Base-by-base conservation (phyloP, 2,888 invertebrate genomes). In the Boloria selene region DNA sequence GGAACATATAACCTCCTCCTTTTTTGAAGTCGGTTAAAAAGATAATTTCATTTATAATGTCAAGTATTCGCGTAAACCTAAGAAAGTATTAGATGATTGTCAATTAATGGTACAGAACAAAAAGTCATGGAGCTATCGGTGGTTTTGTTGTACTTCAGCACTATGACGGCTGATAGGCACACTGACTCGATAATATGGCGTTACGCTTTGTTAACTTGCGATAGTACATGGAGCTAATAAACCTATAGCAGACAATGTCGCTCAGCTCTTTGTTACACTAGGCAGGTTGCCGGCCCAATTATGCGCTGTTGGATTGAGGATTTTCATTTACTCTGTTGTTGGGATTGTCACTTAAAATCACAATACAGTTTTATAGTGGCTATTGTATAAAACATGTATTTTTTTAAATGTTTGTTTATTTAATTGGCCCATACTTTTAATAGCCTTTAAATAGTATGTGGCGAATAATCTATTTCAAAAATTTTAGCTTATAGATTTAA, bases 151-250 rank as follows among this genome's bases (percentile, higher is more conserved):
- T 64, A 61, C 66, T 73, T 74, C 69, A 73, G 74, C 76, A 76
- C 70, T 72, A 75, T 38, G 10, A 10, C 76, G 74, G 76, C 76
- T 51, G 77, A 80, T 80, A 75, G 80, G 47, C 47, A 45, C 44
- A 59, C 45, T 64, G 52, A 76, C 72, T 73, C 76, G 77, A 81
- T 82, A 78, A 80, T 82, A 82, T 79, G 80, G 83, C 77, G 80
- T 79, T 79, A 76, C 74, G 74, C 71, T 74, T 79, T 82, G 86
- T 83, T 85, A 86, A 86, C 67, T 67, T 59, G 80, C 78, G 80
- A 81, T 80, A 81, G 80, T 77, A 81, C 80, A 76, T 76, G 69
- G 77, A 79, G 76, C 81, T 85, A 84, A 86, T 85, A 85, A 85
- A 84, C 79, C 80, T 75, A 73, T 72, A 75, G 71, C 74, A 80